Conservation (phyloP, 1,140 invertebrate genomes). For the Drosophila pseudoobscura region DNA sequence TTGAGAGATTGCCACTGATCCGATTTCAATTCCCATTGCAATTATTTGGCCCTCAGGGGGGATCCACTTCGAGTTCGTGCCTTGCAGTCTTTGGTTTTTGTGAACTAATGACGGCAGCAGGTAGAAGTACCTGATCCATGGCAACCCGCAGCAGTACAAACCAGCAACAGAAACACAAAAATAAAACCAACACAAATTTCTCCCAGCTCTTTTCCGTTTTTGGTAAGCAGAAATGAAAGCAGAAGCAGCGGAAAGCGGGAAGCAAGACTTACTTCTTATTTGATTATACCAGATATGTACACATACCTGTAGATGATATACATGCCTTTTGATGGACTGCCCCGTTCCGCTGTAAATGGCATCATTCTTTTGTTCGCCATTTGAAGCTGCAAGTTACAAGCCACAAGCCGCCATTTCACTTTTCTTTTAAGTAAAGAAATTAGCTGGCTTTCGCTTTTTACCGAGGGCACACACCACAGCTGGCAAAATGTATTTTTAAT, state of each 20-base stretch:
- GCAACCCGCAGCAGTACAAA: conserved; percentile 48
- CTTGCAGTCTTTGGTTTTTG: conserved; percentile 67
- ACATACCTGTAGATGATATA: conserved; percentile 12
- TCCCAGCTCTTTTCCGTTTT: conserved; percentile 65
- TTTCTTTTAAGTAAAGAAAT: conserved; percentile 75
- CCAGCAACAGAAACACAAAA: conserved; percentile 7
- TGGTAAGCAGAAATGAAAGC: conserved; percentile 79
- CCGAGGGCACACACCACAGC: conserved; percentile 44
- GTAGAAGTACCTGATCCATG: conserved; percentile 3
- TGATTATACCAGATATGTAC: conserved; percentile 54
- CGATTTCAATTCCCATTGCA: conserved; percentile 22
- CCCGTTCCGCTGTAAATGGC: conserved; percentile 60
- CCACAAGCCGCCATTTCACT: conserved; percentile 64
- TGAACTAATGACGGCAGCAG: conserved; percentile 50
- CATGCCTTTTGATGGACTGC: conserved; percentile 35
- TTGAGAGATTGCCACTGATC: conserved; percentile 58
- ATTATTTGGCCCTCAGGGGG: conserved; percentile 25
- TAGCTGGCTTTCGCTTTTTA: conserved; percentile 77
- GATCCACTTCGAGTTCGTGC: conserved; percentile 55
- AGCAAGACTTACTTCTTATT: conserved; percentile 68
- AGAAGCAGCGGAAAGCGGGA: conserved; percentile 30
- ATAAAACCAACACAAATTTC: conserved; percentile 60
- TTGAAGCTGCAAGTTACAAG: conserved; percentile 52
- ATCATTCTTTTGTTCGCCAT: conserved; percentile 78
- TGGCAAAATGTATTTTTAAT: conserved; percentile 63